Conservation (phyloP, 2,113 vertebrate species). For the Ictidomys tridecemlineatus region DNA sequence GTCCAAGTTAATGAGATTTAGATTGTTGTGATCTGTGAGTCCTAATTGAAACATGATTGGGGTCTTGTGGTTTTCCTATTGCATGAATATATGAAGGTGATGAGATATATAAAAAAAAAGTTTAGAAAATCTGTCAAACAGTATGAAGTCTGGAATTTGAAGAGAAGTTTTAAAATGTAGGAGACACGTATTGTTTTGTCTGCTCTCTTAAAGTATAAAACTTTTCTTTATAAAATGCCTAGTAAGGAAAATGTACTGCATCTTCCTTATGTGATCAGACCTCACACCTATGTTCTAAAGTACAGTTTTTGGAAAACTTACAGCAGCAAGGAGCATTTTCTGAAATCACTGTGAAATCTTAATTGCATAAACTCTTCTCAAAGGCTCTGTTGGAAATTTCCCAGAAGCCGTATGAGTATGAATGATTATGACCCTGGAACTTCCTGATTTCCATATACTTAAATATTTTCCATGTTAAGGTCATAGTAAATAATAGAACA, state of each 20-base stretch:
- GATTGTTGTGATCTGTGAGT: neutral
- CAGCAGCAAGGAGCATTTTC: neutral
- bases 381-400: neutral
- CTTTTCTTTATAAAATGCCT: neutral
- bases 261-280: neutral
- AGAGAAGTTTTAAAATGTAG: neutral
- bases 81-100: neutral
- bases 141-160: neutral
- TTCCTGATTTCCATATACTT: constrained; percentile 8
- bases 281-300: neutral
- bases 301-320: neutral
- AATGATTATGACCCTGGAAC: neutral
- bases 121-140: neutral
- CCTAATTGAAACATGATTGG: constrained; percentile 24
- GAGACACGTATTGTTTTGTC: neutral
- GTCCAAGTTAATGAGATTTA: constrained; percentile 65
- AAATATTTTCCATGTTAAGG: constrained; percentile 44
- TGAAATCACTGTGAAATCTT: constrained; percentile 29
- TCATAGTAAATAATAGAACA: neutral
- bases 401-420: neutral
- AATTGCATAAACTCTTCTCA: neutral
- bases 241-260: neutral
- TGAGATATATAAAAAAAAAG: neutral
- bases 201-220: constrained; percentile 14
- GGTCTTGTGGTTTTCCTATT: constrained; percentile 26